Percentiles rank a stretch among this genome's conserved stretches.
These are phyloP conservation scores for Oryzias melastigma DNA, from an alignment of 2,113 vertebrate species.

Conservation along the genomic window DNA sequence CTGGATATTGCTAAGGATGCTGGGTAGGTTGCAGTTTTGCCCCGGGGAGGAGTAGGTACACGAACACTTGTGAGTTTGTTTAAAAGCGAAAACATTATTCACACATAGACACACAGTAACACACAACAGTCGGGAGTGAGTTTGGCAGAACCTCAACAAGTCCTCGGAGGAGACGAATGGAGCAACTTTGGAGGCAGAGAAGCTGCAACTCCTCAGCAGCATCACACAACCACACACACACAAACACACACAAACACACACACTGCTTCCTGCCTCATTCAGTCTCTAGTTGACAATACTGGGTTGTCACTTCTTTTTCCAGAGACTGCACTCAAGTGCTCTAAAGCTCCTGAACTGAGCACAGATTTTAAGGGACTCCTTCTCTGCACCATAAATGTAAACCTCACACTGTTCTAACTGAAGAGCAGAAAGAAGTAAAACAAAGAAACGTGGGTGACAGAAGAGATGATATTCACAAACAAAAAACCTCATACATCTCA, in stretches of 20 bases:
- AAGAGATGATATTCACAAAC: too few species aligned
- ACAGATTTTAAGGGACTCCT: conserved; percentile 30
- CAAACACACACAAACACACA: neutral
- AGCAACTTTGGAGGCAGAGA: neutral
- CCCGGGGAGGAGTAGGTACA: conserved; percentile 36
- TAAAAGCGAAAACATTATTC: neutral
- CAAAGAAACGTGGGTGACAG: too few species aligned
- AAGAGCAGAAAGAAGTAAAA: too few species aligned
- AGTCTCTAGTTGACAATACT: conserved; percentile 16
- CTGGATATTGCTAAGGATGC: conserved; percentile 25
- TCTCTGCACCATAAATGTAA: neutral
- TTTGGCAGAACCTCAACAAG: neutral
- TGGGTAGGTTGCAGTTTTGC: conserved; percentile 28
- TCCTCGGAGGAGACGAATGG: neutral
- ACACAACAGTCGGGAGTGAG: neutral
- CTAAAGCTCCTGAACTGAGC: conserved; percentile 34
- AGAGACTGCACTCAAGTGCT: conserved; percentile 34
- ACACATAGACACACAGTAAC: neutral
- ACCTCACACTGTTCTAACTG: too few species aligned
- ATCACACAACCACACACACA: neutral
- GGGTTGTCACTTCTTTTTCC: conserved; percentile 26
- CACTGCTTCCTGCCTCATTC: conserved; percentile 7
- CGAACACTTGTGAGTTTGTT: conserved; percentile 1
- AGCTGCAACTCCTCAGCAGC: neutral
- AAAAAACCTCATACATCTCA: too few species aligned